Evolutionary conservation across 2,888 invertebrate species (phyloP).

Genomic region (Scelioninae gen. 2): DNA sequence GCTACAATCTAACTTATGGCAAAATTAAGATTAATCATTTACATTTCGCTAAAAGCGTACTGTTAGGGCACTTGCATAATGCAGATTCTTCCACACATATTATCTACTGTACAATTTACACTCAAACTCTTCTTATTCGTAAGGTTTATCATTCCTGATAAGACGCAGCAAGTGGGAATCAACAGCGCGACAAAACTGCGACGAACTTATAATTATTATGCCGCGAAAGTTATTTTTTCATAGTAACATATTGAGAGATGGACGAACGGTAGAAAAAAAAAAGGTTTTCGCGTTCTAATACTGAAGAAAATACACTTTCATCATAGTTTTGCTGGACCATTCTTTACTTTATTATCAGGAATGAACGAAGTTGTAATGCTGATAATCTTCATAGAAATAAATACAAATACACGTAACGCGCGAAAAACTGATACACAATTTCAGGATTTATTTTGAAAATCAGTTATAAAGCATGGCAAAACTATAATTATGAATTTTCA

Average conservation of each 20-base stretch:
- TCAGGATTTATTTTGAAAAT: conserved; percentile 47
- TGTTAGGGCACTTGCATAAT: conserved; percentile 43
- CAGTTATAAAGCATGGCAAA: conserved; percentile 21
- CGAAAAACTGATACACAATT: conserved; percentile 6
- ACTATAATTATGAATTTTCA: conserved; percentile 32
- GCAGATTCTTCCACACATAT: conserved; percentile 13
- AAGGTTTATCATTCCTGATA: background rate
- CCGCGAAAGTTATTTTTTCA: conserved; percentile 16
- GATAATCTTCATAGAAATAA: conserved; percentile 4
- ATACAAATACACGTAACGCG: conserved; percentile 17
- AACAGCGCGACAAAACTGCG: conserved; percentile 25
- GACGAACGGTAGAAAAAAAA: too few relatives aligned
- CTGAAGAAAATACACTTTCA: conserved; percentile 24
- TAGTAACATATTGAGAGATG: too few relatives aligned
- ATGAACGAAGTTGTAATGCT: conserved; percentile 1
- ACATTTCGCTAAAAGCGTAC: conserved; percentile 43
- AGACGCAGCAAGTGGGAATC: conserved; percentile 5
- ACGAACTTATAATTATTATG: conserved; percentile 13
- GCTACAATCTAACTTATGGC: conserved; percentile 48
- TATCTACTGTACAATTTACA: conserved; percentile 46
- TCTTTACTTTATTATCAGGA: background rate
- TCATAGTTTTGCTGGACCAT: conserved; percentile 20
- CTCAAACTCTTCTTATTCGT: conserved; percentile 4
- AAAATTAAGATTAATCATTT: conserved; percentile 40
- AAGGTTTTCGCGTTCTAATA: conserved; percentile 37